phyloP scores from a whole-genome alignment of 2,888 invertebrate species.

The Cactoblastis cactorum region DNA sequence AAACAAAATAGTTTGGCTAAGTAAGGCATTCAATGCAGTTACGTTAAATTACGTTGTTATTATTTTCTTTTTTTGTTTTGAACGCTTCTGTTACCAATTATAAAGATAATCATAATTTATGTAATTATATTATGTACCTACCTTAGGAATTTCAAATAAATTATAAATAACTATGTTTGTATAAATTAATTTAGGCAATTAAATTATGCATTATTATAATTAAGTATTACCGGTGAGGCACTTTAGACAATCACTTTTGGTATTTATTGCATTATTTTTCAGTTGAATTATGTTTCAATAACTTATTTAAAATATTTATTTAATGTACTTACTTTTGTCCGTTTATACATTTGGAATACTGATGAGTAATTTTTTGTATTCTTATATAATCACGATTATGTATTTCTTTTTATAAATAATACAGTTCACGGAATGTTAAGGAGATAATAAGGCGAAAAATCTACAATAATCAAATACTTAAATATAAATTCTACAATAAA shows the following conservation, averaged over 20 bases:
- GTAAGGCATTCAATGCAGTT: constrained; percentile 42
- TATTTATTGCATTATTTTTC: constrained; percentile 7
- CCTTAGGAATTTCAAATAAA: constrained; percentile 19
- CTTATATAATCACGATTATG: constrained; percentile 3
- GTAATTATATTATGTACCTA: constrained; percentile 10
- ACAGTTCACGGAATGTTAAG: constrained; percentile 56
- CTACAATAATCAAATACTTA: constrained; percentile 42
- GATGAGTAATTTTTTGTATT: constrained; percentile 16
- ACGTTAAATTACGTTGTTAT: constrained; percentile 21
- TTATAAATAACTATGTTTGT: constrained; percentile 19
- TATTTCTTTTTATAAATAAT: constrained; percentile 19
- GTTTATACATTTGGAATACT: constrained; percentile 19
- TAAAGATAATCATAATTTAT: constrained; percentile 12
- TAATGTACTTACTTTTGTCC: neutral
- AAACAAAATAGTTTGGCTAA: constrained; percentile 23
- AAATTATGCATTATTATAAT: constrained; percentile 23
- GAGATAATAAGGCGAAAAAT: constrained; percentile 41
- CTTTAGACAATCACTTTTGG: constrained; percentile 20
- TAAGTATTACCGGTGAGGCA: constrained; percentile 19
- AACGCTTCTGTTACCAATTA: constrained; percentile 16
- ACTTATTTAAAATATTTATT: constrained; percentile 1
- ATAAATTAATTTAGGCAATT: constrained; percentile 19
- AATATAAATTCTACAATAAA: constrained; percentile 31
- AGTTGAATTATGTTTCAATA: neutral
- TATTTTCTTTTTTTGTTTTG: neutral